phyloP scores from a whole-genome alignment of 2,113 vertebrate genomes.

The Nibea albiflora region DNA sequence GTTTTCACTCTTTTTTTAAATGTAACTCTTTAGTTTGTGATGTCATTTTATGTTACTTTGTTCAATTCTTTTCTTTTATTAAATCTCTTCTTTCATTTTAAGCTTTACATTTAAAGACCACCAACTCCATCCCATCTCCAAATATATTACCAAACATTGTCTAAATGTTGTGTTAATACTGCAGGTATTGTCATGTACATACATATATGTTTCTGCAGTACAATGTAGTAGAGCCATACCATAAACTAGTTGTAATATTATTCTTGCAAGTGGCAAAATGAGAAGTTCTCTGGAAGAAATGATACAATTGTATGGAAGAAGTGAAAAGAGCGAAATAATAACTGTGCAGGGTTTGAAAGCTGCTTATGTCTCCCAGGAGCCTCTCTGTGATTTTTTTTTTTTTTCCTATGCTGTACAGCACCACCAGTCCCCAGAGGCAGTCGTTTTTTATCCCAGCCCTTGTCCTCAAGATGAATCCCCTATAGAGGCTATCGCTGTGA shows the following conservation, averaged over 20 bases:
- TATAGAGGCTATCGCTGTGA: slow-evolving; percentile 12
- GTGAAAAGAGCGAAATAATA: slow-evolving; percentile 21
- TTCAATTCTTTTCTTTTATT: too few relatives aligned
- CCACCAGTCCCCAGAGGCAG: slow-evolving; percentile 15
- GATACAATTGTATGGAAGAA: slow-evolving; percentile 19
- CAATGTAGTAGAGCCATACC: background rate
- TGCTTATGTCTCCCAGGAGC: slow-evolving; percentile 55
- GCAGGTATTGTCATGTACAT: background rate
- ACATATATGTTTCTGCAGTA: background rate
- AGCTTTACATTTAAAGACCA: background rate
- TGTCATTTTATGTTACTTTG: too few relatives aligned
- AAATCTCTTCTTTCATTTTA: too few relatives aligned
- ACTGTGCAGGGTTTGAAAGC: slow-evolving; percentile 53
- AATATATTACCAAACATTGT: background rate
- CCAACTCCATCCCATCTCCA: background rate
- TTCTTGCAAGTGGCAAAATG: slow-evolving; percentile 11
- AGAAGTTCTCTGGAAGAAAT: slow-evolving; percentile 9
- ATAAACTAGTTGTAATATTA: background rate
- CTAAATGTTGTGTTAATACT: background rate
- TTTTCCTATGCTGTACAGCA: background rate
- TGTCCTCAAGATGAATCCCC: slow-evolving; percentile 54
- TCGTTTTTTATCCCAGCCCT: slow-evolving; percentile 32
- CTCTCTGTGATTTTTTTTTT: slow-evolving; percentile 28
- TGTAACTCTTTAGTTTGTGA: too few relatives aligned
- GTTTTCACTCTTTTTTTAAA: too few relatives aligned